Evolutionary conservation across 2,888 invertebrate species (phyloP).

Genomic region (Caenorhabditis drosophilae): DNA sequence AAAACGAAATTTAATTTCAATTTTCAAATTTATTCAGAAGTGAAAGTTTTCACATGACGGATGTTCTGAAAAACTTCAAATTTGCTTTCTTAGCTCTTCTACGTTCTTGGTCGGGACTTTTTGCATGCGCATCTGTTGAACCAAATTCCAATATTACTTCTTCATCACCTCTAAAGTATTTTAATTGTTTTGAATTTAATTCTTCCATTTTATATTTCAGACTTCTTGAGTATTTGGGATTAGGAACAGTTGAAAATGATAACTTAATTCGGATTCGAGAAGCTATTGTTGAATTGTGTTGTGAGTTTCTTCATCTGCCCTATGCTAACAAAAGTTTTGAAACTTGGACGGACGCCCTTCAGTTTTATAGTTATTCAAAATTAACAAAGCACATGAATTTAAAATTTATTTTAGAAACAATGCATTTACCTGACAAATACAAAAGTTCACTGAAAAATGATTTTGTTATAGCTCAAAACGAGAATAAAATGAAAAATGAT

Average conservation of each 20-base stretch:
- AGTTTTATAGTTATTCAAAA: slow-evolving; percentile 46
- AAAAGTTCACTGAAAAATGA: slow-evolving; percentile 55
- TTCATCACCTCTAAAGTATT: slow-evolving; percentile 53
- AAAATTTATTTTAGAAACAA: slow-evolving; percentile 37
- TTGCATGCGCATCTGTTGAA: slow-evolving; percentile 71
- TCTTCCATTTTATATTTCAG: too few relatives aligned
- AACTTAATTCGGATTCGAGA: slow-evolving; percentile 55
- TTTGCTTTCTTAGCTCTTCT: slow-evolving; percentile 48
- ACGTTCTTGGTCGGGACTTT: slow-evolving; percentile 74
- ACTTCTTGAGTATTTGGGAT: slow-evolving; percentile 54
- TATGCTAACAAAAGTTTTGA: slow-evolving; percentile 56
- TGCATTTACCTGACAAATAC: slow-evolving; percentile 38
- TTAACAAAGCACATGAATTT: not conserved
- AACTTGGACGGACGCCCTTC: slow-evolving; percentile 57
- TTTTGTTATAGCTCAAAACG: slow-evolving; percentile 61
- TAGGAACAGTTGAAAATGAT: slow-evolving; percentile 49
- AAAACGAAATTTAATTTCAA: not conserved
- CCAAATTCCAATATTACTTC: slow-evolving; percentile 40
- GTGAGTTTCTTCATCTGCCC: slow-evolving; percentile 61
- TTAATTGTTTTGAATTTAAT: too few relatives aligned
- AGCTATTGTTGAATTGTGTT: slow-evolving; percentile 58
- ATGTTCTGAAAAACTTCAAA: slow-evolving; percentile 43
- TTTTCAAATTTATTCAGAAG: slow-evolving; percentile 24
- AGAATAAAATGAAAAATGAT: slow-evolving; percentile 35
- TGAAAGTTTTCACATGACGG: slow-evolving; percentile 27